Percentiles rank a stretch among this genome's conserved stretches.
phyloP scores from a whole-genome alignment of 2,888 invertebrate species.

The Polia nebulosa region DNA sequence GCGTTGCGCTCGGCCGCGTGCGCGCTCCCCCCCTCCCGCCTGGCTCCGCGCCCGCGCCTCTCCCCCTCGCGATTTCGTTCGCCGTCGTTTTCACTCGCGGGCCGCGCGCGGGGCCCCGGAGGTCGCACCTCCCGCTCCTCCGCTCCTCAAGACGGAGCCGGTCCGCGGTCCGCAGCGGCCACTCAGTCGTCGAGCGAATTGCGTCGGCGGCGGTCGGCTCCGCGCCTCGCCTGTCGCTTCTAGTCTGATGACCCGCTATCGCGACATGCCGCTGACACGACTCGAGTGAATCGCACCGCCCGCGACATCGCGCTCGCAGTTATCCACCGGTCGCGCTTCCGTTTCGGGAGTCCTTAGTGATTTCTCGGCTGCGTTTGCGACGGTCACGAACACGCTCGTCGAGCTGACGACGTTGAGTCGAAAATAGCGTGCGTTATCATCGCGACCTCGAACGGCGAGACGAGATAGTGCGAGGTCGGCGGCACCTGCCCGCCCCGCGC shows the following conservation, averaged over 20 bases:
- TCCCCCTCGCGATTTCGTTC: constrained; percentile 83
- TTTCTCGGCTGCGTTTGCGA: constrained; percentile 84
- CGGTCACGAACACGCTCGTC: constrained; percentile 79
- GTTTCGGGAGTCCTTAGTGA: constrained; percentile 81
- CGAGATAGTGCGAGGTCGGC: constrained; percentile 89
- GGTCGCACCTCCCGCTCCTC: constrained; percentile 86
- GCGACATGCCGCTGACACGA: constrained; percentile 68
- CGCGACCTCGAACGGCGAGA: constrained; percentile 88
- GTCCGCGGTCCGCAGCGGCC: constrained; percentile 72
- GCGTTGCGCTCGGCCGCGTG: constrained; percentile 89
- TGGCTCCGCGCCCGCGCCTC: constrained; percentile 63
- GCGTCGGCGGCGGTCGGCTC: constrained; percentile 85
- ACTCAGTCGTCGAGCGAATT: constrained; percentile 89
- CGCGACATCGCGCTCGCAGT: constrained; percentile 67
- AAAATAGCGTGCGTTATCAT: constrained; percentile 90
- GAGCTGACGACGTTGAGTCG: constrained; percentile 81
- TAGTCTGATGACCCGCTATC: constrained; percentile 65
- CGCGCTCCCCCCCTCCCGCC: constrained; percentile 74
- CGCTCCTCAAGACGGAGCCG: constrained; percentile 78
- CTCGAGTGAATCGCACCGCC: constrained; percentile 70
- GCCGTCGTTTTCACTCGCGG: constrained; percentile 82
- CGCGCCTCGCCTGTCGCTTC: constrained; percentile 65
- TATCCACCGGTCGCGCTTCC: constrained; percentile 73
- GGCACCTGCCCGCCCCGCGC: constrained; percentile 85
- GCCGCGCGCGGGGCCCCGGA: constrained; percentile 83